Percentiles rank a stretch among this genome's conserved stretches.
These are phyloP conservation scores for Taenioides sp. DNA, from an alignment of 2,797 vertebrate species.

Conservation along the genomic window DNA sequence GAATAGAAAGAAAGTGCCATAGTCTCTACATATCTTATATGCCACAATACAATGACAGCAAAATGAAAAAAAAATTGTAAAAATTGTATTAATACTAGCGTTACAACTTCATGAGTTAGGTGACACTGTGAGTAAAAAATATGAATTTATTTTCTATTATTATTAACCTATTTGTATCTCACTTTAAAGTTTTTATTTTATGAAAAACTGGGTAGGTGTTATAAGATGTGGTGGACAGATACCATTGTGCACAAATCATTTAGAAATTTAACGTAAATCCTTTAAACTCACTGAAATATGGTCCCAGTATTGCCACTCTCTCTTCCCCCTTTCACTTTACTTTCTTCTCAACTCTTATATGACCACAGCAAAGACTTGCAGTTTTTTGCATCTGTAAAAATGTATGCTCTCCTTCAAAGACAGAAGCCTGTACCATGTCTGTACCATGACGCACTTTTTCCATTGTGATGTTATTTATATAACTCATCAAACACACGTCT, in stretches of 20 bases:
- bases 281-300: background rate
- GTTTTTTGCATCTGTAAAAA: slow-evolving; percentile 23
- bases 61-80: background rate
- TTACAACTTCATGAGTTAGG: background rate
- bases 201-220: background rate
- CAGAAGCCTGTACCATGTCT: slow-evolving; percentile 73
- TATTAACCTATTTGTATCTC: background rate
- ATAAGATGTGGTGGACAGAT: background rate
- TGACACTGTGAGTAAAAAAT: too few species aligned
- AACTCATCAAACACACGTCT: slow-evolving; percentile 73
- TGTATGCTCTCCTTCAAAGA: slow-evolving; percentile 40
- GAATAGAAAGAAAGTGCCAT: background rate
- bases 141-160: background rate
- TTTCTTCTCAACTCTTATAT: slow-evolving; percentile 42
- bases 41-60: background rate
- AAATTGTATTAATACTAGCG: too few species aligned
- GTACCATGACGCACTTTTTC: slow-evolving; percentile 77
- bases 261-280: background rate
- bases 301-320: background rate
- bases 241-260: background rate
- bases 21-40: background rate
- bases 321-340: slow-evolving; percentile 15
- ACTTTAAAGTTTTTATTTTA: background rate
- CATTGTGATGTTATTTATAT: slow-evolving; percentile 79
- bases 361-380: slow-evolving; percentile 19